These are phyloP conservation scores for Dascyllus trimaculatus DNA, from an alignment of 2,113 vertebrate genomes.

Conservation along the genomic window DNA sequence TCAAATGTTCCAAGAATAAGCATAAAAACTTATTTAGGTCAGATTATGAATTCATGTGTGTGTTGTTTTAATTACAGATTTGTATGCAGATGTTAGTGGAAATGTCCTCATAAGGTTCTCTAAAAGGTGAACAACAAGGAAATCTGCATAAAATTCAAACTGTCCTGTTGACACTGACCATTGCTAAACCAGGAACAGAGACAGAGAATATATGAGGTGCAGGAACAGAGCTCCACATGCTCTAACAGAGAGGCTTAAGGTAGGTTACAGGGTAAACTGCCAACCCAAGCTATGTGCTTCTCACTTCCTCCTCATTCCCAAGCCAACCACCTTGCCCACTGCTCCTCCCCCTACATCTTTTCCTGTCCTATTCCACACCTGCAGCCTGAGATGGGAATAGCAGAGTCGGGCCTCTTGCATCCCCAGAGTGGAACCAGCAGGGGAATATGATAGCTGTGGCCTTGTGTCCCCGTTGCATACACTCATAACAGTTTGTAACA, in stretches of 20 bases:
- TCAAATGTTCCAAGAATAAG: no score
- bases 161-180: no score
- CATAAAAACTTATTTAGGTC: no score
- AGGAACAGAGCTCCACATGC: slow-evolving; percentile 12
- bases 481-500: slow-evolving; percentile 1
- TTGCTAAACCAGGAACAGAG: no score
- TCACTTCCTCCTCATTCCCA: slow-evolving; percentile 58
- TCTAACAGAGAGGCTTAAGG: slow-evolving; percentile 14
- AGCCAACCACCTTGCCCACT: slow-evolving; percentile 43
- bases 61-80: no score
- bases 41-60: no score
- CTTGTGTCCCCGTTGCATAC: slow-evolving; percentile 19
- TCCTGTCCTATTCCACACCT: slow-evolving; percentile 82
- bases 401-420: slow-evolving; percentile 46
- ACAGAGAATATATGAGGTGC: no score
- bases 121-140: no score
- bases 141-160: no score
- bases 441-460: slow-evolving; percentile 63
- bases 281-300: slow-evolving; percentile 51
- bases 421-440: slow-evolving; percentile 61
- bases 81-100: no score
- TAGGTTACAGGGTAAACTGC: slow-evolving; percentile 33
- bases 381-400: slow-evolving; percentile 83
- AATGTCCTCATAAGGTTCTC: no score
- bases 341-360: slow-evolving; percentile 66